phyloP scores from a whole-genome alignment of 2,797 vertebrate genomes.

The Falco berigora region DNA sequence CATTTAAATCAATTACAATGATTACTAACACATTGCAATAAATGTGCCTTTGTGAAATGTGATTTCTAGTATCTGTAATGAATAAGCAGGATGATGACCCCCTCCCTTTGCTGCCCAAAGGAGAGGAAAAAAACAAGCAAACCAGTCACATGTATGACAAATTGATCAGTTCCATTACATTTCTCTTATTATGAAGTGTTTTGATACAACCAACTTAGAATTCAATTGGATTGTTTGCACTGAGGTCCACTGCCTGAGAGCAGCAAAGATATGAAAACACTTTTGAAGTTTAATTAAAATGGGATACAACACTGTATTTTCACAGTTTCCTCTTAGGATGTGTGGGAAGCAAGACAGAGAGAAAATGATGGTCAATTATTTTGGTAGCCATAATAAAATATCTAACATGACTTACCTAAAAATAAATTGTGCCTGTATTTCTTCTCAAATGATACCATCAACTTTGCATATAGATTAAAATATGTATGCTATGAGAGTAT shows the following conservation, averaged over 20 bases:
- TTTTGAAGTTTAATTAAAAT: constrained; percentile 32
- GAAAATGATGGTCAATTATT: not conserved
- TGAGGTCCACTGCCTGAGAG: not conserved
- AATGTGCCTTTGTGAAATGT: not conserved
- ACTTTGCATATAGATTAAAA: constrained; percentile 49
- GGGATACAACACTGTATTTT: not conserved
- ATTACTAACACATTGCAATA: not conserved
- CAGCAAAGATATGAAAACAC: not conserved
- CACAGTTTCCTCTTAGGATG: not conserved
- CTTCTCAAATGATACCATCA: constrained; percentile 3
- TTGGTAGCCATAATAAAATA: not conserved
- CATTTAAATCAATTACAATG: constrained; percentile 14
- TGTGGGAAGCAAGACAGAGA: not conserved
- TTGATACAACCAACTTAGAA: not conserved
- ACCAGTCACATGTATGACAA: not conserved
- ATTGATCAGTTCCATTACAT: not conserved
- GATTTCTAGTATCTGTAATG: not conserved
- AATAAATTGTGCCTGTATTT: not conserved
- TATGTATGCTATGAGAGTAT: not conserved
- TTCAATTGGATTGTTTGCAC: not conserved
- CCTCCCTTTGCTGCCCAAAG: not conserved
- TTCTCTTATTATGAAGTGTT: not conserved
- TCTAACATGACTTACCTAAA: not conserved
- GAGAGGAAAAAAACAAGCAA: not conserved
- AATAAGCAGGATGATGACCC: not conserved